These are phyloP conservation scores for Periophthalmus modestus DNA, from an alignment of 2,113 vertebrate species.

Conservation along the genomic window DNA sequence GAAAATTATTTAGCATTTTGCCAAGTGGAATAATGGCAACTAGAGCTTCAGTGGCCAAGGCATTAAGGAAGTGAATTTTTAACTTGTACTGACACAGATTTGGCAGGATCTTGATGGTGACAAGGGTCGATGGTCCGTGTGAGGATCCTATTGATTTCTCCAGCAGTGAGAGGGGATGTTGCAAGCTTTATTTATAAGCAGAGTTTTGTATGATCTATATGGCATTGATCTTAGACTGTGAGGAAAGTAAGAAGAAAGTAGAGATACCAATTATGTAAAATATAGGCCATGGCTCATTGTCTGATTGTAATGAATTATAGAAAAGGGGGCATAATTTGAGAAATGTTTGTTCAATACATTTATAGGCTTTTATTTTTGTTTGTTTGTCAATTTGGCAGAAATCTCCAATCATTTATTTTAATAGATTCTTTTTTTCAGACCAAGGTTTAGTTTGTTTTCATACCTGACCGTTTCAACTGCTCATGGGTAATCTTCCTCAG, in stretches of 20 bases:
- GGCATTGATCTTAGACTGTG: slow-evolving; percentile 18
- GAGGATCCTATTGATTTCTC: slow-evolving; percentile 23
- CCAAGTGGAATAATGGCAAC: neutral
- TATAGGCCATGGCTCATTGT: neutral
- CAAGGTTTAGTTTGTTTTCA: too few relatives aligned
- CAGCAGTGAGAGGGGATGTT: slow-evolving; percentile 16
- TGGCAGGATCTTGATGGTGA: slow-evolving; percentile 18
- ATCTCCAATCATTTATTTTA: neutral
- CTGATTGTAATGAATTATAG: neutral
- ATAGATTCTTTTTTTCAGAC: too few relatives aligned
- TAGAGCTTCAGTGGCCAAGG: neutral
- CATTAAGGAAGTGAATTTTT: slow-evolving; percentile 13
- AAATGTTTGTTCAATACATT: neutral
- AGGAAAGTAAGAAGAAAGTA: neutral
- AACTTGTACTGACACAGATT: slow-evolving; percentile 31
- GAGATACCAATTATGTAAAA: slow-evolving; percentile 1
- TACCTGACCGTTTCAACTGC: too few relatives aligned
- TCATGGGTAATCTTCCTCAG: too few relatives aligned
- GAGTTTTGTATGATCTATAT: slow-evolving; percentile 33
- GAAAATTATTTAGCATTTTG: slow-evolving; percentile 12
- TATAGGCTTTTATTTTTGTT: neutral
- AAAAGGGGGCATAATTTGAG: neutral
- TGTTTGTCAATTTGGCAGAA: neutral
- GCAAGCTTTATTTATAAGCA: slow-evolving; percentile 42
- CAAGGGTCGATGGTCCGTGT: slow-evolving; percentile 1